A percentile compares a stretch with the other conserved stretches of the same genome.
Evolutionary conservation across 1,140 invertebrate genomes (phyloP).

Genomic region (Bombus haemorrhoidalis): DNA sequence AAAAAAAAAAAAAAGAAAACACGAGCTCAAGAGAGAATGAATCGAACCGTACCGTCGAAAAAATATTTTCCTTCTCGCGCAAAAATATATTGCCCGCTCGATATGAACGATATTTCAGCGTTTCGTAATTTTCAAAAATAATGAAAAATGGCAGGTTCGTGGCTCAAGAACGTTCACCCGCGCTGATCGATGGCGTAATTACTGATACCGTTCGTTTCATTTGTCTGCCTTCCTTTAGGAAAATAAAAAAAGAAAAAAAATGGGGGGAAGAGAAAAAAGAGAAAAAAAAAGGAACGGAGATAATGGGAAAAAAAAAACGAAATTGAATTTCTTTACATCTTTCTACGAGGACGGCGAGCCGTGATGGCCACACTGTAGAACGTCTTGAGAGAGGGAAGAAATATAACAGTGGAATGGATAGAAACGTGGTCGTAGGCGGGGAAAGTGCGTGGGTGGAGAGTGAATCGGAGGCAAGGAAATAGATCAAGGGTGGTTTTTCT

Average conservation of each 20-base stretch:
- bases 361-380: background rate
- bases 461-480: constrained; percentile 3
- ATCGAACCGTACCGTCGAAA: background rate
- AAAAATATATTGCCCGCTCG: background rate
- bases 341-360: background rate
- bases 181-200: constrained; percentile 27
- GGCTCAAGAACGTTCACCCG: background rate
- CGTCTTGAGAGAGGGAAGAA: background rate
- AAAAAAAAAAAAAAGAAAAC: too few relatives aligned
- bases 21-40: background rate
- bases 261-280: too few relatives aligned
- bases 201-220: background rate
- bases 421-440: background rate
- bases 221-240: background rate
- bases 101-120: background rate
- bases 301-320: background rate
- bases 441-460: constrained; percentile 10
- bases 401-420: background rate
- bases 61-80: too few relatives aligned
- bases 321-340: background rate
- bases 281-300: too few relatives aligned
- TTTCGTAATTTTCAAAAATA: constrained; percentile 1
- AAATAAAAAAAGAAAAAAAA: background rate
- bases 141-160: background rate
- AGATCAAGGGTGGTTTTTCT: constrained; percentile 39